These are phyloP conservation scores for rat (Rattus norvegicus) DNA, from an alignment of 2,113 vertebrate species.

Conservation along the genomic window DNA sequence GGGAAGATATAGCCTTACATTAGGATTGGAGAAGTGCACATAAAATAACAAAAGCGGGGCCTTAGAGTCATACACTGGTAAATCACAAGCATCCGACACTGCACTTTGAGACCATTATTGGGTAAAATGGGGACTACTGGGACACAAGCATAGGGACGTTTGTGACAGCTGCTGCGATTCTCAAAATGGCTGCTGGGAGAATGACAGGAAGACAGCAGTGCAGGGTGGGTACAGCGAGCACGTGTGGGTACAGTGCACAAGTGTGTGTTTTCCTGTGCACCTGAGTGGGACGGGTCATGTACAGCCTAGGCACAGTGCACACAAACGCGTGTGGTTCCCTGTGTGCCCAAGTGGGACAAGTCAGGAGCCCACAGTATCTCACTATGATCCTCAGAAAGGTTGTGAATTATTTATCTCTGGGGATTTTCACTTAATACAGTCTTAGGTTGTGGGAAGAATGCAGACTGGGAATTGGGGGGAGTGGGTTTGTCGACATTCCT, in stretches of 20 bases:
- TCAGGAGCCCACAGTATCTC: not conserved
- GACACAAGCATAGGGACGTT: not conserved
- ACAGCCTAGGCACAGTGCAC: too few species aligned
- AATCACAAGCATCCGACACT: not conserved
- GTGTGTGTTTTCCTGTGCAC: not conserved
- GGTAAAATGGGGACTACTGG: too few species aligned
- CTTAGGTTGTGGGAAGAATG: not conserved
- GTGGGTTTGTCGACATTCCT: not conserved
- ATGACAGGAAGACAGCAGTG: not conserved
- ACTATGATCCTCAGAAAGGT: not conserved
- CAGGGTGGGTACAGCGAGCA: too few species aligned
- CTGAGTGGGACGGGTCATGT: not conserved
- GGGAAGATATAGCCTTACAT: not conserved
- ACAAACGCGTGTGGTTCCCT: not conserved
- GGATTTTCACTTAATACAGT: too few species aligned
- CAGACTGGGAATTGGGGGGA: not conserved
- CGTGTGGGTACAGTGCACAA: too few species aligned
- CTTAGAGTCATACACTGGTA: not conserved
- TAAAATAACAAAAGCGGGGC: not conserved
- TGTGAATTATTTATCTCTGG: not conserved
- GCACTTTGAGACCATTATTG: not conserved
- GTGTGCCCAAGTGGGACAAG: rapidly evolving
- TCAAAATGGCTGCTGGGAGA: not conserved
- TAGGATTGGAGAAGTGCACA: too few species aligned
- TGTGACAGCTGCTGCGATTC: not conserved